Conservation (phyloP, 2,797 vertebrate species). For the Siniperca obscura region DNA sequence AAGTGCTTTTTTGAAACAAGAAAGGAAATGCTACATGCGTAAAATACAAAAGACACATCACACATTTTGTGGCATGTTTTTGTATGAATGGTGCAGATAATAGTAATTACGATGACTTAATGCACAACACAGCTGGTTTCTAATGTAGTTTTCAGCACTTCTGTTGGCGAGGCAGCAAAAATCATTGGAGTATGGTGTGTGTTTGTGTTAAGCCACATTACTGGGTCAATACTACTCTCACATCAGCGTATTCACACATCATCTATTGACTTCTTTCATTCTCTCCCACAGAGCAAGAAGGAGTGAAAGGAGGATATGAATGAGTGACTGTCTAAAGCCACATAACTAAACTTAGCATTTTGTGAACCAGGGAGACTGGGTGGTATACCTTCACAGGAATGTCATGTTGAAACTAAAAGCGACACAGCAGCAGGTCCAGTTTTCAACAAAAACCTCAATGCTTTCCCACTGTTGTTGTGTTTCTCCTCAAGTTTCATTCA, state of each 20-base stretch:
- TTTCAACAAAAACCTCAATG: not conserved
- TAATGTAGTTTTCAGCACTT: slow-evolving; percentile 22
- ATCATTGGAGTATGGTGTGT: not conserved
- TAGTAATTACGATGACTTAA: not conserved
- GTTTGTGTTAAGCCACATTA: slow-evolving; percentile 10
- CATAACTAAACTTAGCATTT: not conserved
- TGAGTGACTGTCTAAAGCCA: not conserved
- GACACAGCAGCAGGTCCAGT: not conserved
- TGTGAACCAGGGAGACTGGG: not conserved
- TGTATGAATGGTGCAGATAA: slow-evolving; percentile 9
- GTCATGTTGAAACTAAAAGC: not conserved
- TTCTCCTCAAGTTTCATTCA: not conserved
- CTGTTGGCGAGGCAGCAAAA: slow-evolving; percentile 27
- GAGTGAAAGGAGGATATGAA: not conserved
- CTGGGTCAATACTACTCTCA: slow-evolving; percentile 28
- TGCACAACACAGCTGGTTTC: slow-evolving; percentile 7
- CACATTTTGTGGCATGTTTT: not conserved
- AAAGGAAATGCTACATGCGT: not conserved
- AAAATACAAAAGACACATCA: not conserved
- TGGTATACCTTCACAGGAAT: not conserved
- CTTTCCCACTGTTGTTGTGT: not conserved
- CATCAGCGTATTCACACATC: slow-evolving; percentile 12
- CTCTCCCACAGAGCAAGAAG: not conserved
- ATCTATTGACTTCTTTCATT: slow-evolving; percentile 25
- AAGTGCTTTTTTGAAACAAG: not conserved